Base-by-base conservation (phyloP, 1,140 invertebrate species). In the Lutraria rhynchaena region DNA sequence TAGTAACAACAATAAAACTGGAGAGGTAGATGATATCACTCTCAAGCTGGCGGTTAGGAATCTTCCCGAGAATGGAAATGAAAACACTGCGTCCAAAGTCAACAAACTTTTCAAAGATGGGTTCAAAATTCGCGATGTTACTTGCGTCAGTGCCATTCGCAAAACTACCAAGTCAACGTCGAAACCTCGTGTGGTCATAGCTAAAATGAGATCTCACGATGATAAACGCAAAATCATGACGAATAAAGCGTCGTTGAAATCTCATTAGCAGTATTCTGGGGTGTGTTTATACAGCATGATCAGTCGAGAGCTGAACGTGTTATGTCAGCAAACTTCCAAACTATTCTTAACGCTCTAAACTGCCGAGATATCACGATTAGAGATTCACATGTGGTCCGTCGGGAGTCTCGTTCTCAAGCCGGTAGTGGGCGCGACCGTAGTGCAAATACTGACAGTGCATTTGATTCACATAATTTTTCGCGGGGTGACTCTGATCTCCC, bases 151-250 rank as follows among this genome's bases (percentile, higher is more conserved):
- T 53, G 67, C 67, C 29, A 46, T 51, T 29, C 5, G 49, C 19
- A 71, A 71, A 31, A 53, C 24, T 27, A 51, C 67, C 22, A 67
- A n/a, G 29, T 17, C 37, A n/a, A 19, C 33, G 13, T 22, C 3
- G n/a, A 69, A 53, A 24, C 24, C 67, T 27, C 15, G 44, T 51
- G 49, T 71, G 13, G 35, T 71, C 31, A 29, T 71, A 1, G 67
- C 67, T 27, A 71, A 55, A 71, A 9, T 71, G 44, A 71, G 37
- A n/a, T 51, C 67, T 4, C 44, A 31, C 19, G 67, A 71, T 7
- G 67, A 71, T 53, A 71, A 71, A 31, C 44, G 67, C n/a, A 67
- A 37, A 44, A 27, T 67, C n/a, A 41, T 67, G 63, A 17, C 24
- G 24, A 44, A 67, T 24, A 67, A 67, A 37, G 33, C 63, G 24